Conservation (phyloP, 1,140 invertebrate genomes). For the Medauroidea extradentata region DNA sequence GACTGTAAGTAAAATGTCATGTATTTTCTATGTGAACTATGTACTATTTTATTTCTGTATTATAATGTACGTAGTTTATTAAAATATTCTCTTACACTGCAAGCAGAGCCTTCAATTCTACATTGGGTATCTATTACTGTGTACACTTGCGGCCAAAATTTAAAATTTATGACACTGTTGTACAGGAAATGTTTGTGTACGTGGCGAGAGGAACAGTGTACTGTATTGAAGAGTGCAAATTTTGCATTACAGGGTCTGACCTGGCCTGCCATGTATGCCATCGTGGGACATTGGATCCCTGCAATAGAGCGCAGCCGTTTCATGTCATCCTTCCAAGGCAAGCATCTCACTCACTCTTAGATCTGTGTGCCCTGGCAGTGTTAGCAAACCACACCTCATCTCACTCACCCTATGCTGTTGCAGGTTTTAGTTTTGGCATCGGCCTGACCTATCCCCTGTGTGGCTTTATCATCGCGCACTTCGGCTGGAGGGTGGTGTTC, state of each 20-base stretch:
- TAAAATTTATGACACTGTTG: not conserved
- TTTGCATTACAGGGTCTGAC: constrained; percentile 62
- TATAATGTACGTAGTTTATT: no score
- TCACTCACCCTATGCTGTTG: no score
- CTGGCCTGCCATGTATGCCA: constrained; percentile 81
- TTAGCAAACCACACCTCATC: no score
- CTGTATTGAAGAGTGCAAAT: not conserved
- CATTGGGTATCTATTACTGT: not conserved
- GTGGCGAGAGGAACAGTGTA: not conserved
- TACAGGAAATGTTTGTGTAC: not conserved
- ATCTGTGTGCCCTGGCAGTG: no score
- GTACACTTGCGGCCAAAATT: not conserved
- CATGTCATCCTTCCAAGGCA: constrained; percentile 72
- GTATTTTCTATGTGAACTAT: no score
- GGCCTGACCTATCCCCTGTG: constrained; percentile 65
- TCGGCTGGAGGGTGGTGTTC: constrained; percentile 63
- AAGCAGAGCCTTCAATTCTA: not conserved
- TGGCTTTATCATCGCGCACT: constrained; percentile 62
- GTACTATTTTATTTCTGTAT: no score
- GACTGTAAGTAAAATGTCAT: no score
- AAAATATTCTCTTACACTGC: not conserved
- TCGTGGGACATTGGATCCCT: constrained; percentile 82
- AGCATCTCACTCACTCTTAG: no score
- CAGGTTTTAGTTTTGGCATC: constrained; percentile 68
- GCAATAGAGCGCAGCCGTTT: constrained; percentile 68